Evolutionary conservation across 2,113 vertebrate genomes (phyloP).

Genomic region (Toxotes chatareus): DNA sequence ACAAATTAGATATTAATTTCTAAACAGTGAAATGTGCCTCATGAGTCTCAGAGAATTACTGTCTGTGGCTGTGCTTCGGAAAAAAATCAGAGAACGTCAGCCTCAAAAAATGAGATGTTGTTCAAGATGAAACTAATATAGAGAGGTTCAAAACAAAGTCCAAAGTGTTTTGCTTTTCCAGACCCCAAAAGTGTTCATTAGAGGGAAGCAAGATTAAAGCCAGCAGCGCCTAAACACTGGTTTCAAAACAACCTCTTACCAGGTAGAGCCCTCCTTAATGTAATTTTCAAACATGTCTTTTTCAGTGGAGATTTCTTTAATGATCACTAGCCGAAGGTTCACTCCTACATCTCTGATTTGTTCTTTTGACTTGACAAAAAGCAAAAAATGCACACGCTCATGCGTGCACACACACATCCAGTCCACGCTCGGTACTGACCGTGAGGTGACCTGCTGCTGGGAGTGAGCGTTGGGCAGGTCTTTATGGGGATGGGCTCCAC

Average conservation of each 20-base stretch:
- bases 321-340: neutral
- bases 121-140: neutral
- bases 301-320: neutral
- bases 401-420: neutral
- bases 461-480: slow-evolving; percentile 89
- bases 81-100: neutral
- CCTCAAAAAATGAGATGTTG: neutral
- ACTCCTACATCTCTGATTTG: no score
- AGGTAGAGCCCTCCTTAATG: neutral
- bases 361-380: neutral
- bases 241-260: neutral
- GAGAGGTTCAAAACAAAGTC: neutral
- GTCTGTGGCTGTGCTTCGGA: neutral
- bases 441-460: slow-evolving; percentile 89
- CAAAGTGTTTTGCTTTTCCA: neutral
- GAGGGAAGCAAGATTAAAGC: slow-evolving; percentile 13
- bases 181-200: slow-evolving; percentile 9
- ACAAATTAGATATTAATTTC: no score
- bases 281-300: neutral
- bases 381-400: neutral
- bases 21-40: neutral
- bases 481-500: slow-evolving; percentile 77
- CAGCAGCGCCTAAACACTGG: no score
- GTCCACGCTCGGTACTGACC: slow-evolving; percentile 69
- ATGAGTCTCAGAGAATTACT: neutral